A percentile compares a stretch with the other conserved stretches of the same genome.
Evolutionary conservation across 2,797 vertebrate genomes (phyloP).

Genomic region (Myripristis murdjan): DNA sequence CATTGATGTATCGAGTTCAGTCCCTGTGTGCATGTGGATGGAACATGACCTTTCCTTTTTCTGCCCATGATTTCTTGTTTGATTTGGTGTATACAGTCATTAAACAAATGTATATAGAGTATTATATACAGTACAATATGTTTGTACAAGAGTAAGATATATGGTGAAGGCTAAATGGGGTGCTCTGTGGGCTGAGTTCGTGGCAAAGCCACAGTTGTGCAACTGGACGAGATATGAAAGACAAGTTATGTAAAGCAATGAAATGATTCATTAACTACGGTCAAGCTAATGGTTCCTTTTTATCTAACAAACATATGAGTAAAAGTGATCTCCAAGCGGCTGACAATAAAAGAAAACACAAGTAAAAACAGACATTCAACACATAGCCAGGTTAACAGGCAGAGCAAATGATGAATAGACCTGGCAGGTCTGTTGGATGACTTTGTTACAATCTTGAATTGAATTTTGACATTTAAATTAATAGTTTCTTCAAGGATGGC

Average conservation of each 20-base stretch:
- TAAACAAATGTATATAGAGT: constrained; percentile 73
- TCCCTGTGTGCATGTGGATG: constrained; percentile 62
- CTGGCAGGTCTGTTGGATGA: no score
- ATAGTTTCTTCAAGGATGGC: no score
- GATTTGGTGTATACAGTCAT: constrained; percentile 73
- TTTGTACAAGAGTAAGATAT: constrained; percentile 70
- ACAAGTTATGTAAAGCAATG: constrained; percentile 22
- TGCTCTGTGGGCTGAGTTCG: constrained; percentile 29
- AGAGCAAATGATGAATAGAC: no score
- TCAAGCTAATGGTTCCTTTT: constrained; percentile 14
- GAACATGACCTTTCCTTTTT: constrained; percentile 74
- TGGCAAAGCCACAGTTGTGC: constrained; percentile 19
- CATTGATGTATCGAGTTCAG: constrained; percentile 81
- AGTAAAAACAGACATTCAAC: no score
- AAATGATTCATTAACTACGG: constrained; percentile 36
- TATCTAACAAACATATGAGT: background rate
- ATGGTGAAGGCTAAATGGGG: constrained; percentile 40
- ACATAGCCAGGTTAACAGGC: no score
- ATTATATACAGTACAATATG: constrained; percentile 72
- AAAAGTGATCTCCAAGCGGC: background rate
- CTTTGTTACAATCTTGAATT: no score
- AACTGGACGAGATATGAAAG: constrained; percentile 53
- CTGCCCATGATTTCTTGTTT: constrained; percentile 68
- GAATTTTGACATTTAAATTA: no score
- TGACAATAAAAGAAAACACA: no score